Conservation (phyloP, 1,140 invertebrate species). For the Conus betulinus region DNA sequence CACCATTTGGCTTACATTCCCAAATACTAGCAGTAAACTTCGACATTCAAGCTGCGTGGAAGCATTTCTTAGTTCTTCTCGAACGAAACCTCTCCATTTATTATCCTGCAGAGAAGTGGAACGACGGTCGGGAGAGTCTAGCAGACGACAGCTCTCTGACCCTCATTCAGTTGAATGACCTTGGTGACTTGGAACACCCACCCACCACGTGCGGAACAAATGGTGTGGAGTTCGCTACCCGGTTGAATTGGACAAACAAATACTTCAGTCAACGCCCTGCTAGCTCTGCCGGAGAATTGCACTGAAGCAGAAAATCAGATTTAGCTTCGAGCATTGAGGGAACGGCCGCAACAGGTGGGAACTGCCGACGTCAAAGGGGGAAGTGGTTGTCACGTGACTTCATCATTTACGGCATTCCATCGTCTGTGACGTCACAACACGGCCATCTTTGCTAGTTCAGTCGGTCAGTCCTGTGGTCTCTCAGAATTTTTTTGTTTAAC, state of each 20-base stretch:
- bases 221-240: background rate
- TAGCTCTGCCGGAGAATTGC: background rate
- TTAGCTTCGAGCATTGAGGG: background rate
- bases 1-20: no score
- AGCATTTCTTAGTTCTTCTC: no score
- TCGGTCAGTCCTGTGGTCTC: background rate
- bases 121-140: no score
- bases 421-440: constrained; percentile 35
- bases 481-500: constrained; percentile 1
- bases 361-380: background rate
- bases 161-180: background rate
- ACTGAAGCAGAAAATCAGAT: background rate
- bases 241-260: background rate
- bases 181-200: background rate
- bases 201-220: background rate
- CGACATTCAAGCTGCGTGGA: no score
- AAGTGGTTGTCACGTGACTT: constrained; percentile 33
- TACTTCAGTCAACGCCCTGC: background rate
- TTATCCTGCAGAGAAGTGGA: no score
- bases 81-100: no score
- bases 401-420: constrained; percentile 36
- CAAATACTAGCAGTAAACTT: no score
- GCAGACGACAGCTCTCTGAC: background rate
- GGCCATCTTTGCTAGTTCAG: constrained; percentile 37
- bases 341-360: background rate